Evolutionary conservation across 2,888 invertebrate species (phyloP).

Genomic region (Aspidiotus rigidus): DNA sequence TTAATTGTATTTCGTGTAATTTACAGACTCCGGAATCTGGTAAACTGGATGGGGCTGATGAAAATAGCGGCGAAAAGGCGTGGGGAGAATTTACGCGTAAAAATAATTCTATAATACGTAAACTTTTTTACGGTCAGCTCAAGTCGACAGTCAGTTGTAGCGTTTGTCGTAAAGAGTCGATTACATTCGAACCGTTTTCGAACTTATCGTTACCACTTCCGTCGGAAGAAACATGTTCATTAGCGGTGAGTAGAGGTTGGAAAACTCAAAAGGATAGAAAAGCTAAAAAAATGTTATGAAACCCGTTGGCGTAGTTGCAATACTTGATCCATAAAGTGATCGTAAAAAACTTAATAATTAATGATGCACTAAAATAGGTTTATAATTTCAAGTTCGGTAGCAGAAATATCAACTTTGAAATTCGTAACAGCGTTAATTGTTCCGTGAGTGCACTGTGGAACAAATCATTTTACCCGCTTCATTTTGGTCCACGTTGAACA

Average conservation of each 20-base stretch:
- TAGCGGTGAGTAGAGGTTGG: conserved; percentile 33
- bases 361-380: too few species aligned
- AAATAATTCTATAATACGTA: conserved; percentile 62
- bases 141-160: conserved; percentile 70
- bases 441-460: too few species aligned
- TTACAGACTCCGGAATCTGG: conserved; percentile 35
- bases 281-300: too few species aligned
- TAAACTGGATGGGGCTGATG: conserved; percentile 41
- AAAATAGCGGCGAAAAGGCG: conserved; percentile 49
- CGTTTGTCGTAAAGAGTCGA: conserved; percentile 62
- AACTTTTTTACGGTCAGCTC: conserved; percentile 78
- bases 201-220: conserved; percentile 74
- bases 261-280: too few species aligned
- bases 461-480: too few species aligned
- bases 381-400: too few species aligned
- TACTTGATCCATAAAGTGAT: too few species aligned
- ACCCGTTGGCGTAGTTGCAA: too few species aligned
- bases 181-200: conserved; percentile 79
- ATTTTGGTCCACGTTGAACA: too few species aligned
- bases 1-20: neutral
- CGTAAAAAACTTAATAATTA: too few species aligned
- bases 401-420: too few species aligned
- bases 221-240: conserved; percentile 39
- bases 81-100: conserved; percentile 64
- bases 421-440: too few species aligned